Evolutionary conservation across 1,140 invertebrate genomes (phyloP).

Genomic region (Chironomus tepperi): DNA sequence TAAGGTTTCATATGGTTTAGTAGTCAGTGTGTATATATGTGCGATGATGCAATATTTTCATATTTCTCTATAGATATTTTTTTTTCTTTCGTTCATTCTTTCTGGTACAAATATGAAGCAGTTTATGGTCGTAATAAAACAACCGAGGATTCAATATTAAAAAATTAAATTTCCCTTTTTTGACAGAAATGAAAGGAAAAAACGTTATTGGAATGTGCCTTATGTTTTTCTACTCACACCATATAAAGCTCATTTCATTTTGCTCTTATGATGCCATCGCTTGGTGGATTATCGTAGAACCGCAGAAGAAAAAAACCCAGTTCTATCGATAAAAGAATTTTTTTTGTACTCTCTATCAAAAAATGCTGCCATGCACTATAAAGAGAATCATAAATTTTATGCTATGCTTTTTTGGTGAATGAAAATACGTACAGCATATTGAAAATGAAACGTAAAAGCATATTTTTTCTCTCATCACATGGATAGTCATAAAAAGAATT

Average conservation of each 20-base stretch:
- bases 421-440: background rate
- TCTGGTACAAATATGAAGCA: background rate
- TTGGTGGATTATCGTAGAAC: background rate
- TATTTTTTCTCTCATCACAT: background rate
- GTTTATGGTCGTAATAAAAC: constrained; percentile 2
- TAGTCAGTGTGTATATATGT: background rate
- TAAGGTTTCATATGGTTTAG: too few relatives aligned
- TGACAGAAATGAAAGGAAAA: too few relatives aligned
- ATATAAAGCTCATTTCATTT: too few relatives aligned
- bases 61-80: background rate
- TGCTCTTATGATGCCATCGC: background rate
- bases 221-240: too few relatives aligned
- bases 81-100: too few relatives aligned
- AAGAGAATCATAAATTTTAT: constrained; percentile 3
- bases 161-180: constrained; percentile 5
- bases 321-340: background rate
- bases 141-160: constrained; percentile 8
- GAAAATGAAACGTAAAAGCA: background rate
- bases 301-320: too few relatives aligned
- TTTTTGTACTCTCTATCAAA: background rate
- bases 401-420: constrained; percentile 12
- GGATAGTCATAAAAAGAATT: background rate
- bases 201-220: background rate
- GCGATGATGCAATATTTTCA: background rate
- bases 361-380: constrained; percentile 5